phyloP scores from a whole-genome alignment of 2,113 vertebrate species.

The Salminus brasiliensis region DNA sequence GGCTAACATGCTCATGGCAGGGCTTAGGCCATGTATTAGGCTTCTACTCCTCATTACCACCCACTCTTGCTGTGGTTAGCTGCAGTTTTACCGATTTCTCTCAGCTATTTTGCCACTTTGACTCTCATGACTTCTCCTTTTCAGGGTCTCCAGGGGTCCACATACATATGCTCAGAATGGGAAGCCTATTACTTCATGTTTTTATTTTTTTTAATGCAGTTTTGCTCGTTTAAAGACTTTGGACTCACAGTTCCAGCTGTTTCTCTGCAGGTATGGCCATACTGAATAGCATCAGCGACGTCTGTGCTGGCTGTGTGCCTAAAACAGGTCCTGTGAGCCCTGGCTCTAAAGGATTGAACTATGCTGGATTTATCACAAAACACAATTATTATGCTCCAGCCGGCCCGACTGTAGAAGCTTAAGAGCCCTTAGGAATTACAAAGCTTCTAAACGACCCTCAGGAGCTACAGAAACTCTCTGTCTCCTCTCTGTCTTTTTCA shows the following conservation, averaged over 20 bases:
- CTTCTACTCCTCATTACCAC: too few relatives aligned
- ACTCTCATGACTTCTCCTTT: background rate
- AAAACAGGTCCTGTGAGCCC: background rate
- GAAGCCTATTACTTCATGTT: too few relatives aligned
- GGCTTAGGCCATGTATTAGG: too few relatives aligned
- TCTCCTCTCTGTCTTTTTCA: background rate
- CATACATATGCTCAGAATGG: background rate
- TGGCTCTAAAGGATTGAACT: background rate
- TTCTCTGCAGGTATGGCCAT: background rate
- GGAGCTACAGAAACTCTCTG: background rate
- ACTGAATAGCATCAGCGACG: background rate
- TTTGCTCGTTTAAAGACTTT: background rate
- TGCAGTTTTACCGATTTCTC: too few relatives aligned
- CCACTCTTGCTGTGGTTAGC: too few relatives aligned
- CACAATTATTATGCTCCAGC: background rate
- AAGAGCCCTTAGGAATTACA: background rate
- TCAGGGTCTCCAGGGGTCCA: background rate
- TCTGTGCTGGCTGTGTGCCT: background rate
- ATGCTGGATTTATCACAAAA: conserved; percentile 3
- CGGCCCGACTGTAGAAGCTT: background rate
- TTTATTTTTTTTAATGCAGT: too few relatives aligned
- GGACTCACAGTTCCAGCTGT: background rate
- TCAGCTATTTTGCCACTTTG: too few relatives aligned
- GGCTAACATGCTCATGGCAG: too few relatives aligned
- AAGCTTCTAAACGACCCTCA: background rate